Conservation (phyloP, 2,113 vertebrate species). For the Scartelaos histophorus region DNA sequence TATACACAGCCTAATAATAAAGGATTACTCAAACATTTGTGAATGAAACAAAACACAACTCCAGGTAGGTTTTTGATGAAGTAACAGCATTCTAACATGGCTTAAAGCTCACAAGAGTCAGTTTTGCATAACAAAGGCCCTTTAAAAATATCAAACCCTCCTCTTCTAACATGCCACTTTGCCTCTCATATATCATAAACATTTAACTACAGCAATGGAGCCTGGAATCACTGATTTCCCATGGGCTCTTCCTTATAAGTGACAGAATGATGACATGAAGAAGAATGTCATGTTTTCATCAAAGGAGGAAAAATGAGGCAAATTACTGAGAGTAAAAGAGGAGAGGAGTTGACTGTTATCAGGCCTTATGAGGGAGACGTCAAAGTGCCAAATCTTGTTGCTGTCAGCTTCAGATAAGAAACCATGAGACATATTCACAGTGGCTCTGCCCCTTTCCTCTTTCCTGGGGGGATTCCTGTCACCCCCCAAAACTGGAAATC, state of each 20-base stretch:
- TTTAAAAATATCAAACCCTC: no score
- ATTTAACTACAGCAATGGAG: background rate
- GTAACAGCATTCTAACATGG: no score
- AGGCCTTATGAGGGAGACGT: constrained; percentile 19
- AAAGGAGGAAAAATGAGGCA: constrained; percentile 6
- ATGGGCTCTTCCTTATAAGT: background rate
- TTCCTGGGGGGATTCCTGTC: constrained; percentile 44
- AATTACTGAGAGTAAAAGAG: constrained; percentile 14
- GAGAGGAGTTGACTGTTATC: background rate
- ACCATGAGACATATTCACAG: constrained; percentile 23
- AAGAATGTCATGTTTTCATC: constrained; percentile 11
- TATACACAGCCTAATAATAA: no score
- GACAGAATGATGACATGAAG: constrained; percentile 6
- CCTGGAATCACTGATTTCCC: constrained; percentile 9
- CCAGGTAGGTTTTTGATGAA: no score
- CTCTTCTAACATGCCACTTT: no score
- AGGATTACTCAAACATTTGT: no score
- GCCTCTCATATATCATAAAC: background rate
- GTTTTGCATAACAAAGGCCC: no score
- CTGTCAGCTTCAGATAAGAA: constrained; percentile 68
- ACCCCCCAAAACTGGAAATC: constrained; percentile 56
- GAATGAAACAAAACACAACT: no score
- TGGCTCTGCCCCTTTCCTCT: constrained; percentile 25
- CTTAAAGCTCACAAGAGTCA: no score
- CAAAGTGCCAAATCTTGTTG: constrained; percentile 52